These are phyloP conservation scores for Lucilia sericata DNA, from an alignment of 1,140 invertebrate species.

Conservation along the genomic window DNA sequence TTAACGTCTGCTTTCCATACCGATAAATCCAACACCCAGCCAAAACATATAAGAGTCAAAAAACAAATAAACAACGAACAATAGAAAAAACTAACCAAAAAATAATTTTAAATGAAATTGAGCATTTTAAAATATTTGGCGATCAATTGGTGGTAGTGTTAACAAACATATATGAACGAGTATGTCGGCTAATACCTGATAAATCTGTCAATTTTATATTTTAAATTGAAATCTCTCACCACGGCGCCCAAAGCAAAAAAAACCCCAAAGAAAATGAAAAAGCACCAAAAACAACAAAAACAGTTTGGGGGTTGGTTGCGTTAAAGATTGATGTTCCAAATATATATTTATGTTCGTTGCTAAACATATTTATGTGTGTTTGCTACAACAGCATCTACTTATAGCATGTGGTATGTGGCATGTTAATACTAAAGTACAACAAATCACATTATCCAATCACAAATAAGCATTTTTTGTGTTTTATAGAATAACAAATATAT, in stretches of 20 bases:
- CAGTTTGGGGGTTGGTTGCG: not conserved
- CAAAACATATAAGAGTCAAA: not conserved
- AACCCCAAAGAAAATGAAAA: not conserved
- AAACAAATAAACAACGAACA: not conserved
- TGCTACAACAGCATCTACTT: not conserved
- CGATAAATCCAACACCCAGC: not conserved
- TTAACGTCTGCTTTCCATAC: not conserved
- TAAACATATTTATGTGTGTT: not conserved
- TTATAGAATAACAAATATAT: conserved; percentile 35
- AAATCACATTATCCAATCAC: conserved; percentile 33
- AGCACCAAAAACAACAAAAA: not conserved
- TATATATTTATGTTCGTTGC: not conserved
- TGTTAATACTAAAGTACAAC: not conserved
- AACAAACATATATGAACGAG: conserved; percentile 50
- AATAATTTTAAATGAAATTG: not conserved
- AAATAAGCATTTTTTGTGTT: not conserved
- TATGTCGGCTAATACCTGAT: conserved; percentile 65
- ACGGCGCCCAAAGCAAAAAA: conserved; percentile 49
- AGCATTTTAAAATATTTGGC: conserved; percentile 36
- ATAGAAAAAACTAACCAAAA: too few species aligned
- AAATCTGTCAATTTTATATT: conserved; percentile 65
- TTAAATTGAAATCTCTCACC: conserved; percentile 66
- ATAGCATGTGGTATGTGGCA: not conserved
- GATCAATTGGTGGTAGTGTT: conserved; percentile 35
- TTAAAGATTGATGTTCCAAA: conserved; percentile 1